These are phyloP conservation scores for Lithophane socia DNA, from an alignment of 2,888 invertebrate species.

Conservation along the genomic window DNA sequence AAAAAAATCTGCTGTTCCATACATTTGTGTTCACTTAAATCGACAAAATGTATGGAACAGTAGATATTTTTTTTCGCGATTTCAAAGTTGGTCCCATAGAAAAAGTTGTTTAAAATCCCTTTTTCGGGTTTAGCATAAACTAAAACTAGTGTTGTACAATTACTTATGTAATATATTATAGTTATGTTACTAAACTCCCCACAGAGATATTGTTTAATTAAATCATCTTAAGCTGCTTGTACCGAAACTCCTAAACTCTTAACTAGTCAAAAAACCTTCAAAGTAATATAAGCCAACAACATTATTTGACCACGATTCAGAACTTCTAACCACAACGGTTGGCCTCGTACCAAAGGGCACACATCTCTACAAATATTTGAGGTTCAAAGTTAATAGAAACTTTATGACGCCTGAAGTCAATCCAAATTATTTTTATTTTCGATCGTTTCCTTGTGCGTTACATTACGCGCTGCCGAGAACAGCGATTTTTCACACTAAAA, in stretches of 20 bases:
- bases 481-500: too few species aligned
- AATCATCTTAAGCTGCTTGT: neutral
- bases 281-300: slow-evolving; percentile 14
- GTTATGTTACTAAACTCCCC: neutral
- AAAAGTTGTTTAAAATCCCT: too few species aligned
- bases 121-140: too few species aligned
- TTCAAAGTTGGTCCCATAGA: too few species aligned
- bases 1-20: too few species aligned
- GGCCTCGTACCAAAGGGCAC: slow-evolving; percentile 9
- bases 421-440: neutral
- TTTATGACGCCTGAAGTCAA: neutral
- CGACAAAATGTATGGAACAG: too few species aligned
- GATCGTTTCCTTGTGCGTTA: too few species aligned
- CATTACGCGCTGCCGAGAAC: too few species aligned
- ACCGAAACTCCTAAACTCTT: neutral
- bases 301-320: slow-evolving; percentile 11
- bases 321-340: slow-evolving; percentile 35
- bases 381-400: slow-evolving; percentile 4
- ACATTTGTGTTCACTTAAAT: too few species aligned
- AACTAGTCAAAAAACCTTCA: slow-evolving; percentile 18
- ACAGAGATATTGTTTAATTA: neutral
- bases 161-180: neutral
- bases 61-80: too few species aligned
- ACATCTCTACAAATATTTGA: slow-evolving; percentile 37
- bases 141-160: too few species aligned